Evolutionary conservation across 2,797 vertebrate genomes (phyloP).

Genomic region (Tadarida brasiliensis): DNA sequence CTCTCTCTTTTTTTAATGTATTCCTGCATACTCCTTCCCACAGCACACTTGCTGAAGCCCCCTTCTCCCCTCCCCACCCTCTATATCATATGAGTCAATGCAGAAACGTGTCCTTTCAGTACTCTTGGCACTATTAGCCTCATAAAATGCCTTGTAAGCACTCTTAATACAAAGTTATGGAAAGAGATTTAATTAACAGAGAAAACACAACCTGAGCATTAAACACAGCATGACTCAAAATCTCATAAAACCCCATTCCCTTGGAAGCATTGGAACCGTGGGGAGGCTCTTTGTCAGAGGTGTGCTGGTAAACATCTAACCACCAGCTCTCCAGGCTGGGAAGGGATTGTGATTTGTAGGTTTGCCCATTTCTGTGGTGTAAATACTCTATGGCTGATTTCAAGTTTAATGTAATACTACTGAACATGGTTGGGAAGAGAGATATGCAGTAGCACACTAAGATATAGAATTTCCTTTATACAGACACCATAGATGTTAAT

Average conservation of each 20-base stretch:
- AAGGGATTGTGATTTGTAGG: neutral
- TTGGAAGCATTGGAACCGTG: neutral
- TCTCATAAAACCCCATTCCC: slow-evolving; percentile 6
- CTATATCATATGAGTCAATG: neutral
- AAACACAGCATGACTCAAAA: neutral
- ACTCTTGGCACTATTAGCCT: neutral
- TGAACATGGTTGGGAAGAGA: neutral
- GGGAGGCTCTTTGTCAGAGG: neutral
- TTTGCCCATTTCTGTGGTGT: neutral
- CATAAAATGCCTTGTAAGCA: neutral
- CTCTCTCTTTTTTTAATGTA: neutral
- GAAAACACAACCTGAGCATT: slow-evolving; percentile 9
- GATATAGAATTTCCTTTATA: neutral
- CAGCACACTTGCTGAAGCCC: neutral
- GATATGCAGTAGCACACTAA: neutral
- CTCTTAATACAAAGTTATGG: neutral
- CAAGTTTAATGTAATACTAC: neutral
- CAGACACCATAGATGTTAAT: neutral
- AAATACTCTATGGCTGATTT: slow-evolving; percentile 7
- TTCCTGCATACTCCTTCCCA: neutral
- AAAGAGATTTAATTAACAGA: slow-evolving; percentile 55
- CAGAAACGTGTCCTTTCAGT: neutral
- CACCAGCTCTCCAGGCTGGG: neutral
- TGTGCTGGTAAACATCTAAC: neutral
- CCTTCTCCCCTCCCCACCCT: too few relatives aligned